These are phyloP conservation scores for Orthonevra nobilis DNA, from an alignment of 2,888 invertebrate species.

Conservation along the genomic window DNA sequence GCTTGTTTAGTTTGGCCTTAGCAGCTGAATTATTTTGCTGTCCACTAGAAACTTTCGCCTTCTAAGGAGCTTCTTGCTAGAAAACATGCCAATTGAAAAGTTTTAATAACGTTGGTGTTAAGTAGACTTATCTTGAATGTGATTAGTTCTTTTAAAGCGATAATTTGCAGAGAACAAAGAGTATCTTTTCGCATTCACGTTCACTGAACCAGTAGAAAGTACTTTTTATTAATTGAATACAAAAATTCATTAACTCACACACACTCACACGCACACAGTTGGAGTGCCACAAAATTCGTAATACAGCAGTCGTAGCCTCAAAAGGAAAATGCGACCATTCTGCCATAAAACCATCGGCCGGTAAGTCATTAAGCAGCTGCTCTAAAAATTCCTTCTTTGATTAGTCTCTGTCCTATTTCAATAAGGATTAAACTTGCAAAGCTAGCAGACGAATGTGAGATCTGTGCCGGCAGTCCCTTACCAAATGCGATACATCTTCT, in stretches of 20 bases:
- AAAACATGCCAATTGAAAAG: no score
- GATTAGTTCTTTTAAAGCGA: no score
- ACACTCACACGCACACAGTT: not conserved
- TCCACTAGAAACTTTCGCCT: no score
- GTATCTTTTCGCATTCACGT: no score
- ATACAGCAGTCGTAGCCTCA: conserved; percentile 13
- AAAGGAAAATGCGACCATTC: conserved; percentile 18
- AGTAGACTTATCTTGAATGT: no score
- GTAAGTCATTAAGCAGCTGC: conserved; percentile 39
- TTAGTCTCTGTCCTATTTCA: conserved; percentile 30
- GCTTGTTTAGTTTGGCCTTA: no score
- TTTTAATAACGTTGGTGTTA: no score
- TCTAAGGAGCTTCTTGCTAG: no score
- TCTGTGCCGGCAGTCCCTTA: not conserved
- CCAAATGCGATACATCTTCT: conserved; percentile 19
- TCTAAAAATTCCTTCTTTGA: conserved; percentile 40
- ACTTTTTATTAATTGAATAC: conserved; percentile 47
- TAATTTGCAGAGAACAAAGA: no score
- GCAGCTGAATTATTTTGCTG: no score
- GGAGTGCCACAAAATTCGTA: not conserved
- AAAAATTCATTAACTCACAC: conserved; percentile 48
- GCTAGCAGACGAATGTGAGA: not conserved
- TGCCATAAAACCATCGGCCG: conserved; percentile 15
- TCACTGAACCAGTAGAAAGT: not conserved
- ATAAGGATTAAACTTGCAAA: conserved; percentile 16